Evolutionary conservation across 1,140 invertebrate species (phyloP).

Genomic region (Batillaria attramentaria): DNA sequence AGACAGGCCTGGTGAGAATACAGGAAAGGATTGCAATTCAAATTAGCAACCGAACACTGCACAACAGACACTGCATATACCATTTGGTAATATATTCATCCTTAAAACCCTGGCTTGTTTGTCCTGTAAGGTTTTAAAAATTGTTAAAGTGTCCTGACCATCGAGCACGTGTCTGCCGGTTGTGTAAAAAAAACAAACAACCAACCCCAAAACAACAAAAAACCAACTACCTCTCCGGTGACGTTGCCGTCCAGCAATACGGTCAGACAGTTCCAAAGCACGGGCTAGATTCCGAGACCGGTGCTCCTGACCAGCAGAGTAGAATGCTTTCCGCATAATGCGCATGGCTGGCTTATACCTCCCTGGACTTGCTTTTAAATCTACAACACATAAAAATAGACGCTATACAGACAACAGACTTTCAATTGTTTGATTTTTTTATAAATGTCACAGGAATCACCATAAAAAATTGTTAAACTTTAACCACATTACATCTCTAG

Average conservation of each 20-base stretch:
- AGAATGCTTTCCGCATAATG: slow-evolving; percentile 52
- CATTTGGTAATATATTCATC: neutral
- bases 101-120: neutral
- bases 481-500: too few relatives aligned
- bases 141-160: neutral
- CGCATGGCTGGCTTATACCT: slow-evolving; percentile 49
- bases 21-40: neutral
- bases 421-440: too few relatives aligned
- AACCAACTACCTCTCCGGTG: neutral
- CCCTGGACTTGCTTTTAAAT: slow-evolving; percentile 42
- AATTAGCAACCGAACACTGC: neutral
- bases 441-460: too few relatives aligned
- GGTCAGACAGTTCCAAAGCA: slow-evolving; percentile 49
- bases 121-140: neutral
- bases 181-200: too few relatives aligned
- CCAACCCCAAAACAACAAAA: too few relatives aligned
- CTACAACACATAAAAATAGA: too few relatives aligned
- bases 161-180: neutral
- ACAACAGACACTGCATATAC: neutral
- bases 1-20: neutral
- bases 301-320: slow-evolving; percentile 49
- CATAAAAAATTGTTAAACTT: too few relatives aligned
- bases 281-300: slow-evolving; percentile 51
- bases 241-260: slow-evolving; percentile 49
- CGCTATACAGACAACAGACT: too few relatives aligned